Conservation (phyloP, 2,888 invertebrate species). For the Idaea biselata region DNA sequence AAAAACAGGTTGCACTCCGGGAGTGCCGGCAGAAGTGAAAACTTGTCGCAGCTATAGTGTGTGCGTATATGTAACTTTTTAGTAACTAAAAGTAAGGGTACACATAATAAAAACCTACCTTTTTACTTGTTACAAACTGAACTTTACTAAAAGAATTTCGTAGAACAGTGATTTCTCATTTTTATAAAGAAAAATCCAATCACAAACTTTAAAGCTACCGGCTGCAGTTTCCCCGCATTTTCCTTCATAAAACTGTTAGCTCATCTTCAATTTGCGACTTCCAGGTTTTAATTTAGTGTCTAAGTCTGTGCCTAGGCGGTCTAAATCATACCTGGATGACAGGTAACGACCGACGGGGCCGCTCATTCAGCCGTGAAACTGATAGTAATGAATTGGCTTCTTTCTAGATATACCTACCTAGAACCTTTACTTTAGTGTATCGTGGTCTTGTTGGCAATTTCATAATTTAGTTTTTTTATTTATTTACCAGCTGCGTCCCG, state of each 20-base stretch:
- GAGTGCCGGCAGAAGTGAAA: too few relatives aligned
- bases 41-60: too few relatives aligned
- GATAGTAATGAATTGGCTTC: conserved; percentile 63
- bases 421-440: not conserved
- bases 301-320: conserved; percentile 44
- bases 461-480: too few relatives aligned
- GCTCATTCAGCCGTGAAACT: conserved; percentile 51
- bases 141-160: not conserved
- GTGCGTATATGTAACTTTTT: too few relatives aligned
- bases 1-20: too few relatives aligned
- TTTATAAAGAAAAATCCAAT: not conserved
- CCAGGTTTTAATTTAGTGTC: conserved; percentile 56
- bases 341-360: conserved; percentile 50
- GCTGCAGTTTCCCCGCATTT: not conserved
- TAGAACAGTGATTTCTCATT: not conserved
- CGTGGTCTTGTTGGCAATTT: not conserved
- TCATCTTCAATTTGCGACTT: conserved; percentile 24
- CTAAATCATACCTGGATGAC: conserved; percentile 67
- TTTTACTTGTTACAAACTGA: not conserved
- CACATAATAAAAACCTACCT: not conserved
- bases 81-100: too few relatives aligned
- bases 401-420: conserved; percentile 3
- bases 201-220: not conserved
- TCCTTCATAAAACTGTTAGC: conserved; percentile 1
- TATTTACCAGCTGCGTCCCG: too few relatives aligned